Percentiles rank a stretch among this genome's conserved stretches.
phyloP scores from a whole-genome alignment of 2,888 invertebrate species.

The Leuctra nigra region DNA sequence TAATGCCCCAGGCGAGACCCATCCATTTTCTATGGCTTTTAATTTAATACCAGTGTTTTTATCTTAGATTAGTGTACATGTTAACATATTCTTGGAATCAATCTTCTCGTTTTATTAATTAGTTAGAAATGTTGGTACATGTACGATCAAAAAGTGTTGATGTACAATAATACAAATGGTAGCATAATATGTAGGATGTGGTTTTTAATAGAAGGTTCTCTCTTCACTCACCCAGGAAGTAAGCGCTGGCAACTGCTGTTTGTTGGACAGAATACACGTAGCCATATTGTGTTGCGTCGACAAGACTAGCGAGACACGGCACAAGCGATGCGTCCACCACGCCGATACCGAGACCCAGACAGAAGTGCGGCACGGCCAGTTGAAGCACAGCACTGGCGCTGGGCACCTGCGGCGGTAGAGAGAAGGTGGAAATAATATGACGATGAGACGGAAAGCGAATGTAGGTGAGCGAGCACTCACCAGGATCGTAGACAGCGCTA shows the following conservation, averaged over 20 bases:
- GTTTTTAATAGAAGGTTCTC: background rate
- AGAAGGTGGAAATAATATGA: no score
- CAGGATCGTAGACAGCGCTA: constrained; percentile 55
- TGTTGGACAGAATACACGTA: constrained; percentile 79
- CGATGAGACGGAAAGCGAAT: background rate
- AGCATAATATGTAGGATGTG: background rate
- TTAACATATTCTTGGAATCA: no score
- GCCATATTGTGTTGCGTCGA: constrained; percentile 65
- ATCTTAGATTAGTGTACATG: no score
- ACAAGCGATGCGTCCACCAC: constrained; percentile 74
- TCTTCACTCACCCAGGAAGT: constrained; percentile 55
- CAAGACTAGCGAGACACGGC: constrained; percentile 67
- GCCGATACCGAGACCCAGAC: constrained; percentile 74
- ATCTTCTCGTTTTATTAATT: no score
- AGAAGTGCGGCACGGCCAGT: constrained; percentile 68
- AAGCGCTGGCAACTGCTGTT: constrained; percentile 72
- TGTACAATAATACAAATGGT: background rate
- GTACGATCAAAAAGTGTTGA: background rate
- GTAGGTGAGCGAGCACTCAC: constrained; percentile 44
- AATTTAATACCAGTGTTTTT: no score
- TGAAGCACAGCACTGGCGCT: constrained; percentile 53
- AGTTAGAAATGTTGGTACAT: no score
- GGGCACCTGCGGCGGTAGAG: constrained; percentile 47
- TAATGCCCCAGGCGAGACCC: no score
- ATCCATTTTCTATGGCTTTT: no score